Conservation (phyloP, 1,140 invertebrate genomes). For the Heterodera carotae region DNA sequence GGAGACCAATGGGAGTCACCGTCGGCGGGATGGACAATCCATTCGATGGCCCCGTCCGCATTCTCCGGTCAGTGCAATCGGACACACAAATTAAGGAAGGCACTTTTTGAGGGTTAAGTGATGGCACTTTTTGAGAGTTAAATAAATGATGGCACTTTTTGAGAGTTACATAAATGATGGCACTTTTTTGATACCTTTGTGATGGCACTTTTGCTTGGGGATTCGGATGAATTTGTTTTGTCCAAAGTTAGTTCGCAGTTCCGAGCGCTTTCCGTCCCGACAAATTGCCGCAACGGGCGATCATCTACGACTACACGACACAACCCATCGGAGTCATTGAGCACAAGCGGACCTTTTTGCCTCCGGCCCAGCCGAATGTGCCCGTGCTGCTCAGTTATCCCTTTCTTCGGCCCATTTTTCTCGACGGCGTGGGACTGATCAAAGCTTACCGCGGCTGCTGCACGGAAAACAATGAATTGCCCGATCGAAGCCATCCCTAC, state of each 20-base stretch:
- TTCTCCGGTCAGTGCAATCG: too few species aligned
- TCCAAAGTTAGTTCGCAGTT: neutral
- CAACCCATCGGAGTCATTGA: slow-evolving; percentile 32
- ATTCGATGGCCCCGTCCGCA: neutral
- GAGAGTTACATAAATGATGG: too few species aligned
- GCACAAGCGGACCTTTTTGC: slow-evolving; percentile 27
- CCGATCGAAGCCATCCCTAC: neutral
- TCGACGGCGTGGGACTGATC: slow-evolving; percentile 37
- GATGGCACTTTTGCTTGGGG: too few species aligned
- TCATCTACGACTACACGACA: slow-evolving; percentile 36
- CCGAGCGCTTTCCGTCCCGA: neutral
- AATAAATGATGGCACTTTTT: too few species aligned
- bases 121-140: too few species aligned
- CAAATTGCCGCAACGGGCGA: slow-evolving; percentile 22
- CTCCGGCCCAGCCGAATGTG: neutral
- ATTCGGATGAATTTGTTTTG: neutral
- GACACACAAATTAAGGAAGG: too few species aligned
- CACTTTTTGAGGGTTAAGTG: too few species aligned
- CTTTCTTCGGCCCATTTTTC: slow-evolving; percentile 32
- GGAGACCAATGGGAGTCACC: neutral
- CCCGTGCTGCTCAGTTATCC: slow-evolving; percentile 15
- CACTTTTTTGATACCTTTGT: too few species aligned
- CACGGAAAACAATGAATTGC: slow-evolving; percentile 19
- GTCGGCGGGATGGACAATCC: neutral
- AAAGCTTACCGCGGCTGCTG: slow-evolving; percentile 38